Base-by-base conservation (phyloP, 2,888 invertebrate genomes). In the Eucriotettix oculatus region DNA sequence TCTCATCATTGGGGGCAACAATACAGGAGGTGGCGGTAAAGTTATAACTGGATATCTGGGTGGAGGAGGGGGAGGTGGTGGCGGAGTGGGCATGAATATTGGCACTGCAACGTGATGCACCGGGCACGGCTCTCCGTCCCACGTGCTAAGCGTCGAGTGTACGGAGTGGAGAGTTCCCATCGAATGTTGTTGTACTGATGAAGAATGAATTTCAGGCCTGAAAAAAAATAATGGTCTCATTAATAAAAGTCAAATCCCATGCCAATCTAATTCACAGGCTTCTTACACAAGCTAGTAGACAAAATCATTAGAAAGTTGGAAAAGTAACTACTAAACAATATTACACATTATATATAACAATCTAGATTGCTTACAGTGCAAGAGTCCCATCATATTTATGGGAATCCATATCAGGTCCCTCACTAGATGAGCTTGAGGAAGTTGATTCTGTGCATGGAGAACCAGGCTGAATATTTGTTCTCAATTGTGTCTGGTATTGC, bases 41-140 rank as follows among this genome's bases (percentile, higher is more conserved):
- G 63, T 60, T n/a, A 61, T 58, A 11, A 59, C 58, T 48, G 58
- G 58, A 16, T 63, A 29, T 29, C 29, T 29, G 29, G 53, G 54
- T 16, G 11, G 14, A 16, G n/a, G 57, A 42, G 60, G 42, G n/a
- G 57, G 54, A 43, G 43, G 40, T 40, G 42, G 17, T 52, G 44
- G 41, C 29, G 58, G 43, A 52, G 44, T 29, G 10, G 52, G 42
- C 16, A 54, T 16, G 41, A 56, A 12, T n/a, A 52, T 29, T 29
- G 29, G 29, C 2, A 29, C 29, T 29, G 29, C 29, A 29, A 29
- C 40, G 52, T 62, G 64, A 52, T 66, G 65, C 17, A 66, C 64
- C 5, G 66, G 66, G 44, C 66, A 66, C 10, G 66, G 66, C 44
- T 64, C 66, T 5, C 64, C 66, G 56, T 66, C 64, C 66, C 66